phyloP scores from a whole-genome alignment of 1,140 invertebrate species.

The Heliconius hewitsoni region DNA sequence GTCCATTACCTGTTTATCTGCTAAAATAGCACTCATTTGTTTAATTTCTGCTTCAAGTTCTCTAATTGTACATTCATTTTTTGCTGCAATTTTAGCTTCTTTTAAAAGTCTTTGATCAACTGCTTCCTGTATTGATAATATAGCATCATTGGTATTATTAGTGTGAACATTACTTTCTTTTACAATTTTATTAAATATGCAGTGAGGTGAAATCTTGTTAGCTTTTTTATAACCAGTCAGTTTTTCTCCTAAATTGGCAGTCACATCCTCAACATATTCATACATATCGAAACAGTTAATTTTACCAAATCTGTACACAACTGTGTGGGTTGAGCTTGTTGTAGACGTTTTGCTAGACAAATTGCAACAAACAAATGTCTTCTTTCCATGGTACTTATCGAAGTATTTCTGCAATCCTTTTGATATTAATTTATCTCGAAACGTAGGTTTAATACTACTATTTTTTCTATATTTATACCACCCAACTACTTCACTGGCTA shows the following conservation, averaged over 20 bases:
- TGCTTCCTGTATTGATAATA: conserved; percentile 69
- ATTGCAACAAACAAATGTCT: conserved; percentile 82
- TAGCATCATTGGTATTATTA: conserved; percentile 67
- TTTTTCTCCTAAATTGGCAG: conserved; percentile 77
- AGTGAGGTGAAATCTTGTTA: conserved; percentile 54
- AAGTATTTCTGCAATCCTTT: conserved; percentile 82
- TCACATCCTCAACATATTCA: conserved; percentile 75
- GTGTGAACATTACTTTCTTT: conserved; percentile 68
- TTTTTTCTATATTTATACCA: conserved; percentile 84
- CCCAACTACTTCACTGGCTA: conserved; percentile 82
- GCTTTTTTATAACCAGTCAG: conserved; percentile 70
- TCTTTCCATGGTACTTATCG: conserved; percentile 69
- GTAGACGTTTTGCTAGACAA: conserved; percentile 73
- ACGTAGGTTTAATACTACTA: conserved; percentile 74
- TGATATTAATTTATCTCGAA: conserved; percentile 83
- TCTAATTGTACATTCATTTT: conserved; percentile 70
- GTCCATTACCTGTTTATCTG: conserved; percentile 65
- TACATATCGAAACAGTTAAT: conserved; percentile 76
- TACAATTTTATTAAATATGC: conserved; percentile 71
- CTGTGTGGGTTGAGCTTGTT: conserved; percentile 81
- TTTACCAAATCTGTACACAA: conserved; percentile 81
- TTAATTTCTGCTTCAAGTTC: conserved; percentile 75
- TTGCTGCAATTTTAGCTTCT: conserved; percentile 70
- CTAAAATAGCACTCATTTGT: conserved; percentile 69
- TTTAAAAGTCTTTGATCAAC: conserved; percentile 66